These are phyloP conservation scores for Apogon hyalosoma DNA, from an alignment of 2,797 vertebrate species.

Conservation along the genomic window DNA sequence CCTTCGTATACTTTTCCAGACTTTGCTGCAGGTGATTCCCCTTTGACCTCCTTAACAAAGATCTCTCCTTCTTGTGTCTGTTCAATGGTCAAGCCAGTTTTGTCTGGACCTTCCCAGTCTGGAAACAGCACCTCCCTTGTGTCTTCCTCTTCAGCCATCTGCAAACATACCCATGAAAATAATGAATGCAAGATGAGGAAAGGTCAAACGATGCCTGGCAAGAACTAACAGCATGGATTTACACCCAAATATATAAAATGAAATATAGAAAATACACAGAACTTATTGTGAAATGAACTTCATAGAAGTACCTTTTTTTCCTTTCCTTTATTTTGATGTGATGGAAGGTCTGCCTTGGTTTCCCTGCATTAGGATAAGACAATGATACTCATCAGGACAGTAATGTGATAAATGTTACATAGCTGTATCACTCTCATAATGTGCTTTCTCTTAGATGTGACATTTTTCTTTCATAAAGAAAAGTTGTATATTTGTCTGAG, in stretches of 20 bases:
- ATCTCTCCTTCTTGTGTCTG: constrained; percentile 89
- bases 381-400: constrained; percentile 7
- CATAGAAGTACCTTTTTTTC: constrained; percentile 71
- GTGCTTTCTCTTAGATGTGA: neutral
- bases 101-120: constrained; percentile 91
- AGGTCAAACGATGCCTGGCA: neutral
- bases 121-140: constrained; percentile 93
- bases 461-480: neutral
- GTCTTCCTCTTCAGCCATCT: constrained; percentile 92
- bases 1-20: constrained; percentile 93
- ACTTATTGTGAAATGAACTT: constrained; percentile 5
- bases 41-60: constrained; percentile 90
- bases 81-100: constrained; percentile 92
- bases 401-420: constrained; percentile 9
- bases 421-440: neutral
- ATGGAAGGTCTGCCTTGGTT: constrained; percentile 56
- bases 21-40: constrained; percentile 90
- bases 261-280: neutral
- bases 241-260: neutral
- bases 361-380: constrained; percentile 67
- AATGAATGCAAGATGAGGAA: constrained; percentile 3
- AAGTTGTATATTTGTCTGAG: neutral
- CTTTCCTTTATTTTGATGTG: constrained; percentile 56
- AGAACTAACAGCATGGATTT: neutral
- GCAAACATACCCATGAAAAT: constrained; percentile 17